phyloP scores from a whole-genome alignment of 2,113 vertebrate species.

The Microcebus murinus region DNA sequence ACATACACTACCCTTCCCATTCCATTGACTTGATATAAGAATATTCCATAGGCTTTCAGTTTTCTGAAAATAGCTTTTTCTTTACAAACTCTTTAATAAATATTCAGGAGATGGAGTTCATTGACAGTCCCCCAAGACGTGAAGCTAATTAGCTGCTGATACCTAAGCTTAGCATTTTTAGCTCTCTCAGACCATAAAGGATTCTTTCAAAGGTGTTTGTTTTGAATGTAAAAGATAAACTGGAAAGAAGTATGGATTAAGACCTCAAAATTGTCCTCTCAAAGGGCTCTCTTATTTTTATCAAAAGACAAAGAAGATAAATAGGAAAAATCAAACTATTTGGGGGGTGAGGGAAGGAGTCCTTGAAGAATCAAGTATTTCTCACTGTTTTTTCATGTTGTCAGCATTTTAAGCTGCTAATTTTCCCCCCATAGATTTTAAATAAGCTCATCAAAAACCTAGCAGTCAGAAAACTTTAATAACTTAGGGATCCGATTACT shows the following conservation, averaged over 20 bases:
- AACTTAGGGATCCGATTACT: constrained; percentile 54
- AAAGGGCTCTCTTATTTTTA: constrained; percentile 58
- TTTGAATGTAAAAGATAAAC: constrained; percentile 72
- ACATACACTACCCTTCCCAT: background rate
- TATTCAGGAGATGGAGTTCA: constrained; percentile 66
- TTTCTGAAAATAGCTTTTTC: constrained; percentile 45
- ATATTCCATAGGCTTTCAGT: background rate
- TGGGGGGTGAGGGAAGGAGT: background rate
- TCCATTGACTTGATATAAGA: background rate
- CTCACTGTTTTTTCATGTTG: constrained; percentile 30
- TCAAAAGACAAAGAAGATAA: constrained; percentile 65
- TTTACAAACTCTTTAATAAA: constrained; percentile 66
- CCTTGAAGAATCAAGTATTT: constrained; percentile 46
- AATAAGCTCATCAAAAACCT: constrained; percentile 63
- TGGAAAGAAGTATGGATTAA: constrained; percentile 71
- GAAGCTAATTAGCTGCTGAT: constrained; percentile 72
- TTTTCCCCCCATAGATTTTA: constrained; percentile 56
- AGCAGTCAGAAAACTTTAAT: constrained; percentile 52
- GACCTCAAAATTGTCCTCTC: constrained; percentile 73
- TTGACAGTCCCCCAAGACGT: constrained; percentile 27
- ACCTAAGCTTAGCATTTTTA: constrained; percentile 66
- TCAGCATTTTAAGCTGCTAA: constrained; percentile 63
- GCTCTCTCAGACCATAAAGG: constrained; percentile 41
- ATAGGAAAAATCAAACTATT: constrained; percentile 66
- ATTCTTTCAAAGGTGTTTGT: constrained; percentile 66